Conservation (phyloP, 2,797 vertebrate species). For the Malurus splendens region DNA sequence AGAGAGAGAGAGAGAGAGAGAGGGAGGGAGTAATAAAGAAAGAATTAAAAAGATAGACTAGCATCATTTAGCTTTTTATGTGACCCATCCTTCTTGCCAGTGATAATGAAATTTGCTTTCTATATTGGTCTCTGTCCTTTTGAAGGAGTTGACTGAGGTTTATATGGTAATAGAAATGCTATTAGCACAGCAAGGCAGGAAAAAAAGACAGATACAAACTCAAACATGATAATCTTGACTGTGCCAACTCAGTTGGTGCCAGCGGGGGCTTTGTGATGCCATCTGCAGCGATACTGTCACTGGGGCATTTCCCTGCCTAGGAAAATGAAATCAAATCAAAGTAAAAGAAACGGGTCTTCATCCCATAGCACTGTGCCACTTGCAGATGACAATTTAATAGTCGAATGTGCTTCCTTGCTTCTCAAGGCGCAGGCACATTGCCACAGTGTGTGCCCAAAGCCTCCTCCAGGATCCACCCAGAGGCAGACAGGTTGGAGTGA, state of each 20-base stretch:
- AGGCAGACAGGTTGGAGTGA: neutral
- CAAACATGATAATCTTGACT: neutral
- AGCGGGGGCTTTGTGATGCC: conserved; percentile 43
- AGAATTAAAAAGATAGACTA: neutral
- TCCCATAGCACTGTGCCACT: neutral
- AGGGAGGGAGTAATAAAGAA: neutral
- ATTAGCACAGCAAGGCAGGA: conserved; percentile 18
- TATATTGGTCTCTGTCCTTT: conserved; percentile 3
- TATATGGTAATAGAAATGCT: neutral
- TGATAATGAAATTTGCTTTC: conserved; percentile 9
- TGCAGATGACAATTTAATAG: conserved; percentile 20
- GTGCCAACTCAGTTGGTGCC: conserved; percentile 53
- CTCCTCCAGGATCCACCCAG: neutral
- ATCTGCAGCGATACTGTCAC: conserved; percentile 40
- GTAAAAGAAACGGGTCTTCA: neutral
- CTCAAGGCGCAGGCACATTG: neutral
- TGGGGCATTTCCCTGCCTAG: conserved; percentile 36
- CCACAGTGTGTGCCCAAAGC: neutral
- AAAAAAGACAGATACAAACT: conserved; percentile 31
- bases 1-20: neutral
- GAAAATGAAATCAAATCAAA: conserved; percentile 39
- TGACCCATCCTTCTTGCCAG: neutral
- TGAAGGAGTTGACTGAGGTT: neutral
- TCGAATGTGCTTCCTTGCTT: neutral
- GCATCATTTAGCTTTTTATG: neutral